Conservation (phyloP, 2,797 vertebrate genomes). For the Pseudocheirus occidentalis region DNA sequence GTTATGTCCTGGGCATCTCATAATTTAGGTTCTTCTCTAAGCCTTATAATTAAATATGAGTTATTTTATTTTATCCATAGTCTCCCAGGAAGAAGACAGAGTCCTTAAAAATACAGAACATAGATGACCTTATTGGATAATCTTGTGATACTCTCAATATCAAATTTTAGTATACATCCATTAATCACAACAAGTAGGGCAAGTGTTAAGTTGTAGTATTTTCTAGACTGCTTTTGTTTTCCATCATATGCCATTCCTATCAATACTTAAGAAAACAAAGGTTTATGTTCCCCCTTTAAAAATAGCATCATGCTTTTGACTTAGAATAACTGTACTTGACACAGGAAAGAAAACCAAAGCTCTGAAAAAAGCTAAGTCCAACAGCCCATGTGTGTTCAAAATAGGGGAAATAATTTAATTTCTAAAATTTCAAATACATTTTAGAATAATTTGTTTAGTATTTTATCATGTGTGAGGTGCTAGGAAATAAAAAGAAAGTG, state of each 20-base stretch:
- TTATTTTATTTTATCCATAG: not conserved
- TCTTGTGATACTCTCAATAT: not conserved
- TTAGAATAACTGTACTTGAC: not conserved
- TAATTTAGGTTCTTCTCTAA: slow-evolving; percentile 7
- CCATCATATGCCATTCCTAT: not conserved
- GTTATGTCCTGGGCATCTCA: not conserved
- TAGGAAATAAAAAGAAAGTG: not conserved
- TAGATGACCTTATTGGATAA: not conserved
- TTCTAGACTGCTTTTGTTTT: not conserved
- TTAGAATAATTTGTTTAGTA: not conserved
- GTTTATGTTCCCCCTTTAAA: not conserved
- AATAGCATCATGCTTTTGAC: not conserved
- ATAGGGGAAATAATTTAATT: not conserved
- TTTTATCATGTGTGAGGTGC: not conserved
- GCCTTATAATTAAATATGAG: slow-evolving; percentile 25
- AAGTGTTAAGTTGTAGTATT: not conserved
- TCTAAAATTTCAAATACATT: not conserved
- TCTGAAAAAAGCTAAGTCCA: not conserved
- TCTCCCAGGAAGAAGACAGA: not conserved
- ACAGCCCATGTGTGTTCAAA: not conserved
- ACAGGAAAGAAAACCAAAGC: not conserved
- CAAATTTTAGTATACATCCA: not conserved
- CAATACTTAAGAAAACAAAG: not conserved
- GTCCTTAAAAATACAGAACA: not conserved
- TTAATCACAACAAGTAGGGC: not conserved